Conservation (phyloP, 2,888 invertebrate species). For the Caenorhabditis wallacei region DNA sequence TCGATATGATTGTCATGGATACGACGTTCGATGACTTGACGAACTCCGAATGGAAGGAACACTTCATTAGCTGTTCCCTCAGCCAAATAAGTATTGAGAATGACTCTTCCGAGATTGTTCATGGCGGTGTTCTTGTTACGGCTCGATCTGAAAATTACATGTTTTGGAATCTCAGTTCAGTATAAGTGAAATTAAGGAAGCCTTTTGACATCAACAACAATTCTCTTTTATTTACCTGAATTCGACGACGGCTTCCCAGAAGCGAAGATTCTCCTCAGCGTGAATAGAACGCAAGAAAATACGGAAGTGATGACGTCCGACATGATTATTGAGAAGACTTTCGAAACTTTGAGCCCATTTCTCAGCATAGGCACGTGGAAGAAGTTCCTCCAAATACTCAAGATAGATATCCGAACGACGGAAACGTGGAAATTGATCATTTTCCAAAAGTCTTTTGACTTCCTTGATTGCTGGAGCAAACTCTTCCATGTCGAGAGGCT, state of each 20-base stretch:
- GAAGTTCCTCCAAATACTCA: constrained; percentile 72
- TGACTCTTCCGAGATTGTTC: constrained; percentile 79
- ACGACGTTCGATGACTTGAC: constrained; percentile 78
- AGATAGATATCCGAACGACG: constrained; percentile 80
- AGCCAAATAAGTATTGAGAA: constrained; percentile 79
- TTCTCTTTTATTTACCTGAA: constrained; percentile 71
- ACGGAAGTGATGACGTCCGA: constrained; percentile 82
- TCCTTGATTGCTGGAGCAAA: constrained; percentile 79
- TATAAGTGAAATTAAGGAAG: no score
- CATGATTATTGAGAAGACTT: constrained; percentile 80
- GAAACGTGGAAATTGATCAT: constrained; percentile 83
- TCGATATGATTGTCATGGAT: constrained; percentile 79
- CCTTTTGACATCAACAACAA: neutral
- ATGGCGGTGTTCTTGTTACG: constrained; percentile 79
- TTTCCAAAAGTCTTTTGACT: constrained; percentile 80
- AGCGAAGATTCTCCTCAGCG: constrained; percentile 82
- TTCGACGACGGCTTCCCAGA: constrained; percentile 81
- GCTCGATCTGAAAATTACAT: constrained; percentile 58
- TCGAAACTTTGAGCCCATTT: constrained; percentile 81
- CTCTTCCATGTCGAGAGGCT: constrained; percentile 76
- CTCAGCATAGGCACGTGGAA: constrained; percentile 81
- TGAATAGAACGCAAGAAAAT: constrained; percentile 80
- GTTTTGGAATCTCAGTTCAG: neutral
- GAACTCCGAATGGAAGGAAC: constrained; percentile 81
- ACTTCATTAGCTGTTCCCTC: constrained; percentile 82